Evolutionary conservation across 2,113 vertebrate genomes (phyloP), one percentile per base, ranked within the genome.

Genomic region (Salvelinus alpinus): DNA sequence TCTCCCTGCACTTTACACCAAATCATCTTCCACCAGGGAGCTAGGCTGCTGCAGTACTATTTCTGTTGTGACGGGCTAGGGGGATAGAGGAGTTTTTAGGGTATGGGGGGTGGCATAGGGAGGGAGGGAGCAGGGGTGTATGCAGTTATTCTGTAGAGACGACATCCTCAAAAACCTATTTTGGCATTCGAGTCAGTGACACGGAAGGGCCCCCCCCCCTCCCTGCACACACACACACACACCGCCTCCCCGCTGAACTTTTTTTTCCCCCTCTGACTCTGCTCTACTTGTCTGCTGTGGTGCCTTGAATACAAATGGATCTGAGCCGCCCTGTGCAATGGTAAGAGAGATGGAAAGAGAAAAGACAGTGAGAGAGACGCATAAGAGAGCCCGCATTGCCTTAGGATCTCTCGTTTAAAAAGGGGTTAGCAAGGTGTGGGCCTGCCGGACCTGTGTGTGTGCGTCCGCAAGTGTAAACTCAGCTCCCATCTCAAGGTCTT

Each of bases 301-400:
- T 76, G 72, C 57, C 79, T 80, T 76, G 84, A 84, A 88, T 88
- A 82, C 79, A 81, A 82, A 88, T 83, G 64, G 78, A 68, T 60
- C 65, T 69, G 34, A 24, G 29, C 64, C 1, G 47, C 22, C 34
- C 6, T 34, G 34, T 34, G 6, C 34, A 71, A 48, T 64, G 54
- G 18, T 0, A 22, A 9, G 29, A 14, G 27, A 5, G 66, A 48
- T 64, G 54, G 18, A 1, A 22, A 9, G 29, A 14, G 27, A 5
- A 60, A 0, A 47, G 27, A 71, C 34, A 59, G 13, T 54, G 44
- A 67, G 62, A 78, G n/a, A 47, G 18, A 70, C 14, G 2, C 48
- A 51, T 11, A 51, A 51, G 48, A 51, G 14, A 51, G 3, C 47
- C 47, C 31, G 47, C 13, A 16, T 51, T 51, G 48, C 48, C 48